A percentile compares a stretch with the other conserved stretches of the same genome.
Evolutionary conservation across 2,797 vertebrate genomes (phyloP).

Genomic region (Coregonus suidteri): DNA sequence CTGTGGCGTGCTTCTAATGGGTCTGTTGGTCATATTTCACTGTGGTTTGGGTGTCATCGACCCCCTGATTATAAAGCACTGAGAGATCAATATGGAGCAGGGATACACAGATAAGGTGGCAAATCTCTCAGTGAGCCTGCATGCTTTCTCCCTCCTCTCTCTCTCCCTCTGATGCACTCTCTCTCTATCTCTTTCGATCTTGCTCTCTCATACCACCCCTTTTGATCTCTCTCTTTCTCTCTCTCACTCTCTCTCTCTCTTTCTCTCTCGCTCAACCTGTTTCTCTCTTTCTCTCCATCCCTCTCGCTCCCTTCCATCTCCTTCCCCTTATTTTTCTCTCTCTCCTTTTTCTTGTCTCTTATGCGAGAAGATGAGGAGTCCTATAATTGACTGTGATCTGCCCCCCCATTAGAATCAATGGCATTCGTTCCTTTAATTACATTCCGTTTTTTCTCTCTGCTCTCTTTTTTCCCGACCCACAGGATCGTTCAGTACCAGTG

Average conservation of each 20-base stretch:
- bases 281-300: constrained; percentile 5
- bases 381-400: constrained; percentile 63
- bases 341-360: constrained; percentile 30
- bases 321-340: neutral
- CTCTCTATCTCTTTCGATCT: neutral
- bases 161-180: constrained; percentile 12
- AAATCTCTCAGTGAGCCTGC: constrained; percentile 56
- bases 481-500: constrained; percentile 27
- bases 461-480: constrained; percentile 28
- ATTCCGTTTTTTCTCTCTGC: constrained; percentile 40
- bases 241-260: constrained; percentile 7
- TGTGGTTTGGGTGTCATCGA: constrained; percentile 52
- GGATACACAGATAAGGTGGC: constrained; percentile 65
- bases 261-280: neutral
- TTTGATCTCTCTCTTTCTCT: constrained; percentile 30
- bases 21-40: constrained; percentile 48
- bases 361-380: constrained; percentile 59
- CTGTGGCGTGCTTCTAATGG: constrained; percentile 41
- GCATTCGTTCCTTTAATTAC: constrained; percentile 61
- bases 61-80: constrained; percentile 63
- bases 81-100: constrained; percentile 64
- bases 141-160: constrained; percentile 41
- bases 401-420: constrained; percentile 71
- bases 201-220: no score
- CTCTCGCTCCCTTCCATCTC: constrained; percentile 30